A percentile compares a stretch with the other conserved stretches of the same genome.
phyloP scores from a whole-genome alignment of 2,113 vertebrate genomes.

The Heterochromis multidens region DNA sequence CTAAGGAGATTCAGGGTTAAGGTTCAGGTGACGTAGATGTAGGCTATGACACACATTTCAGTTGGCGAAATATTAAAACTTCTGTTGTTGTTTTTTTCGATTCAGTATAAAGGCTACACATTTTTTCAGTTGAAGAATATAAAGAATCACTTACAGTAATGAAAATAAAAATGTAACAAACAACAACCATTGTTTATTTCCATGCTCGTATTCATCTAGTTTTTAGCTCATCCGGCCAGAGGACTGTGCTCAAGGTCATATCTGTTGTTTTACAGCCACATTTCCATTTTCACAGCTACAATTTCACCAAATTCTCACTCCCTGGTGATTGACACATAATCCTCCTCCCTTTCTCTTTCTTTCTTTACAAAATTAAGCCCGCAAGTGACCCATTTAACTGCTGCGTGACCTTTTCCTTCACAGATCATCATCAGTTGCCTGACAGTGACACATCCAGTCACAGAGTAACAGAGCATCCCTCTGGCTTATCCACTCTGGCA shows the following conservation, averaged over 20 bases:
- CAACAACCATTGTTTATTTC: no score
- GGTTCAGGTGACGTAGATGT: background rate
- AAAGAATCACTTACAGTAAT: no score
- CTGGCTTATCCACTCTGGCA: background rate
- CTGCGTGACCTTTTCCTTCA: background rate
- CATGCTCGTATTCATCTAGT: no score
- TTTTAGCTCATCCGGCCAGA: no score
- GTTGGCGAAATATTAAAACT: background rate
- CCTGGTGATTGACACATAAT: background rate
- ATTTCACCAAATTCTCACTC: no score
- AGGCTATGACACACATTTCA: rapidly evolving
- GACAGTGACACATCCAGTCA: background rate
- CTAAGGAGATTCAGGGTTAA: rapidly evolving
- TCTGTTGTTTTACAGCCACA: no score
- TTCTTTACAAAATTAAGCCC: background rate
- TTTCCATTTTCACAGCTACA: no score
- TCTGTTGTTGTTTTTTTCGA: no score
- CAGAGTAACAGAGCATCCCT: background rate
- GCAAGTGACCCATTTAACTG: background rate
- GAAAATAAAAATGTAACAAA: no score
- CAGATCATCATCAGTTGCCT: background rate
- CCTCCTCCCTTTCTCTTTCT: background rate
- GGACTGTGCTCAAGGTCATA: no score
- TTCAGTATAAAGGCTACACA: no score
- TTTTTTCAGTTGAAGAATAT: no score